Base-by-base conservation (phyloP, 2,797 vertebrate genomes). In the Rhinogobio ventralis region DNA sequence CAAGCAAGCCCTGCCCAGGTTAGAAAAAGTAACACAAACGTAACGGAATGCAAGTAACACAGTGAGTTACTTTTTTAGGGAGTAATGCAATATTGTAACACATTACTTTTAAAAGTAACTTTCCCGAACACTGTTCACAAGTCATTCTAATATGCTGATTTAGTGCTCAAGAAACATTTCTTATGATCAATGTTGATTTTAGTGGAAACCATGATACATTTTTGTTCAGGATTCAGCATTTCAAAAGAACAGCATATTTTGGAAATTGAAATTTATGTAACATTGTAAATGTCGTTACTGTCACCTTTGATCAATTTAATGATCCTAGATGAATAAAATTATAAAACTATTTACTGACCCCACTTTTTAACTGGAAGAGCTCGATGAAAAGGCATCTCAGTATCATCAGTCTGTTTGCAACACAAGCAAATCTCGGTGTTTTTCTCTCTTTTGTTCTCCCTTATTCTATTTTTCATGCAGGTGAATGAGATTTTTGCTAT, bases 401-500 rank as follows among this genome's bases (percentile, higher is more conserved):
- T 7, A 46, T 33, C 19, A 7, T 71, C 53, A 46, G 14, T 46
- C 36, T 17, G 67, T 81, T 81, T 82, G 36, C 79, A 72, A 72
- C 45, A 25, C 51, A 74, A 51, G 55, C 20, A 62, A 15, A 46
- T 72, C 14, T 33, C 5, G n/a, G n/a, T 42, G 23, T 62, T 62
- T 45, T 46, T 11, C 14, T 57, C 33, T 19, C 11, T 39, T 57
- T 76, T 2, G 1, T 28, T 25, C 11, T 83, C 72, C 46, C n/a
- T 75, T 20, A 75, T 75, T 83, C 53, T 53, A 64, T 30, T 30
- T 36, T 30, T 73, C 68, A 39, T 67, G 45, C 81, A 45, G 2
- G 72, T 79, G 81, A 66, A 60, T 67, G 71, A 57, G 9, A 33
- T 1, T 46, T 80, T 71, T 36, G 68, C 64, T 66, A 23, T 45